A percentile compares a stretch with the other conserved stretches of the same genome.
These are phyloP conservation scores for Trachurus trachurus DNA, from an alignment of 2,797 vertebrate genomes.

Conservation along the genomic window DNA sequence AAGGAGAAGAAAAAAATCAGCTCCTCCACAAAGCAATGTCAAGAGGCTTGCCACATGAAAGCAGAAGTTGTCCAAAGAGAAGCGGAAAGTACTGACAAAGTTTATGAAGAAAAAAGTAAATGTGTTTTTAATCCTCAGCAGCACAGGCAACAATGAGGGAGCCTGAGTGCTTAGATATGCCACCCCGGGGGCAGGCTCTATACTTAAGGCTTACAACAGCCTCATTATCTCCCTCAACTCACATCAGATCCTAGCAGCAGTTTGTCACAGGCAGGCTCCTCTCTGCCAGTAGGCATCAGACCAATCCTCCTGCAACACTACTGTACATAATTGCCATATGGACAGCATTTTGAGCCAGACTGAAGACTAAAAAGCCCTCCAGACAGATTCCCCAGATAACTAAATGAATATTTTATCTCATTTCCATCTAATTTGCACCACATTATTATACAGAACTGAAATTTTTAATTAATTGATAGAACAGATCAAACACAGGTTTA, in stretches of 20 bases:
- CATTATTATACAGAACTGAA: slow-evolving; percentile 88
- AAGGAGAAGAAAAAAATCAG: slow-evolving; percentile 3
- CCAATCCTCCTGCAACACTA: slow-evolving; percentile 86
- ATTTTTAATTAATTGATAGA: slow-evolving; percentile 89
- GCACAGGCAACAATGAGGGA: slow-evolving; percentile 81
- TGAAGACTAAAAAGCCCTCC: slow-evolving; percentile 84
- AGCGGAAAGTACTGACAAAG: slow-evolving; percentile 78
- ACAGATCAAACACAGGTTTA: slow-evolving; percentile 89
- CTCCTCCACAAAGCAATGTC: slow-evolving; percentile 79
- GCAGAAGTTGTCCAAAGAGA: slow-evolving; percentile 81
- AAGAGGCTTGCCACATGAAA: slow-evolving; percentile 81
- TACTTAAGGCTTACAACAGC: slow-evolving; percentile 88
- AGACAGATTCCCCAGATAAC: slow-evolving; percentile 88
- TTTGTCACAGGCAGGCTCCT: slow-evolving; percentile 84
- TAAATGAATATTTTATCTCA: slow-evolving; percentile 90
- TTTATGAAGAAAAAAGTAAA: slow-evolving; percentile 80
- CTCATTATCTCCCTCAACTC: slow-evolving; percentile 87
- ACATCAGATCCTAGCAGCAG: slow-evolving; percentile 85
- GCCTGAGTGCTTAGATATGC: slow-evolving; percentile 75
- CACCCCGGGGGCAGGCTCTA: slow-evolving; percentile 83
- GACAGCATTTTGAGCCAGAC: slow-evolving; percentile 87
- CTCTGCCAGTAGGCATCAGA: slow-evolving; percentile 87
- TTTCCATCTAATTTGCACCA: slow-evolving; percentile 90
- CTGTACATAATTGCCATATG: slow-evolving; percentile 89
- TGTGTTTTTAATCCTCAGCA: slow-evolving; percentile 83